Evolutionary conservation across 2,888 invertebrate species (phyloP).

Genomic region (Notocelia uddmanniana): DNA sequence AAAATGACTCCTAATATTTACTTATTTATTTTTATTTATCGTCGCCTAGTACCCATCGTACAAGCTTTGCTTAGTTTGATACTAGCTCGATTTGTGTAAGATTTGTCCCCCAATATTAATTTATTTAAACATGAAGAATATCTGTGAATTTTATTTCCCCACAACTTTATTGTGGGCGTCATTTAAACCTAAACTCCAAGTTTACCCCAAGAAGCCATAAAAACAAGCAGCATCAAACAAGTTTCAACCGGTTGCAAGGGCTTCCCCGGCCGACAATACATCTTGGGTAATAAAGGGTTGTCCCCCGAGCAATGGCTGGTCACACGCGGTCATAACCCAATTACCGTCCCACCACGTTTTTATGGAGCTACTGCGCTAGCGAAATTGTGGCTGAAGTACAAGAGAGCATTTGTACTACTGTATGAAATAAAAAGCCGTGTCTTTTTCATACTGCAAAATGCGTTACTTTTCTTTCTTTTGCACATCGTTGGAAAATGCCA

Average conservation of each 20-base stretch:
- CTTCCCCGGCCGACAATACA: conserved; percentile 52
- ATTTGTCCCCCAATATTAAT: no score
- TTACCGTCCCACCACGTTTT: conserved; percentile 70
- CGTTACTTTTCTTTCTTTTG: no score
- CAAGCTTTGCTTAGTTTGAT: no score
- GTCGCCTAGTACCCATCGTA: no score
- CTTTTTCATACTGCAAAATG: background rate
- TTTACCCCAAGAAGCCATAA: conserved; percentile 21
- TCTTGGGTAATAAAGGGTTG: conserved; percentile 61
- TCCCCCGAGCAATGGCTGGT: conserved; percentile 57
- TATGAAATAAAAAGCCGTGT: background rate
- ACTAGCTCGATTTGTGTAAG: no score
- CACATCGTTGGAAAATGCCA: no score
- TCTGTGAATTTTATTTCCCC: no score
- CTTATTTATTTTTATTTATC: no score
- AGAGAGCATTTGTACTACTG: background rate
- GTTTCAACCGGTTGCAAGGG: conserved; percentile 22
- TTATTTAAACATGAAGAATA: no score
- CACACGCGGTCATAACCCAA: conserved; percentile 71
- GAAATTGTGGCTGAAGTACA: conserved; percentile 2
- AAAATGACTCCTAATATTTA: no score
- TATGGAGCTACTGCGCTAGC: conserved; percentile 56
- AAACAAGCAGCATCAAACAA: conserved; percentile 26
- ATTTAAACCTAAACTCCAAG: conserved; percentile 4
- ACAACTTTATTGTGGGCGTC: background rate